Evolutionary conservation across 2,113 vertebrate species (phyloP).

Genomic region (Eleginops maclovinus): DNA sequence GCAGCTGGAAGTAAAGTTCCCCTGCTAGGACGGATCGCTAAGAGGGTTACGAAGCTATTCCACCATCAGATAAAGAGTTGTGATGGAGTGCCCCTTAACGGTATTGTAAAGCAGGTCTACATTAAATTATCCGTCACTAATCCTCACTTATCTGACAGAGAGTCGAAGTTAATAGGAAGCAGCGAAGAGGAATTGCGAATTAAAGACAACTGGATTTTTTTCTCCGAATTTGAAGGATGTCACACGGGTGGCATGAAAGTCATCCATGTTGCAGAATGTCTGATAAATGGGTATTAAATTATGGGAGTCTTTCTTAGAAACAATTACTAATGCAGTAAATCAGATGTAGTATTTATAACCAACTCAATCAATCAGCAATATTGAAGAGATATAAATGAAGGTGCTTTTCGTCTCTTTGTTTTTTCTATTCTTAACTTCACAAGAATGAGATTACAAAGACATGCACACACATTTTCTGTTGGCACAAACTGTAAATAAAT

Average conservation of each 20-base stretch:
- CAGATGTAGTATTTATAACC: not conserved
- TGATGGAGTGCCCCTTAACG: not conserved
- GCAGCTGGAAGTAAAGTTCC: too few relatives aligned
- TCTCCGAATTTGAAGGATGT: not conserved
- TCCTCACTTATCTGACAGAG: not conserved
- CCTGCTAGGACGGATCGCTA: too few relatives aligned
- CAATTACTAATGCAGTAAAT: not conserved
- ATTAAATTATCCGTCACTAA: not conserved
- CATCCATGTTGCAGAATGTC: not conserved
- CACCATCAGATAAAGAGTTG: not conserved
- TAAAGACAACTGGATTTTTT: not conserved
- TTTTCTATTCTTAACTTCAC: not conserved
- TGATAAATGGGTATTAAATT: not conserved
- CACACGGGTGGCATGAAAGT: not conserved
- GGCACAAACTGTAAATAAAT: not conserved
- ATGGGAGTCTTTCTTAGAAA: not conserved
- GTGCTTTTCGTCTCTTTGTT: too few relatives aligned
- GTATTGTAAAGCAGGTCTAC: not conserved
- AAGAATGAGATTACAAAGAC: not conserved
- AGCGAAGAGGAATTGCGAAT: too few relatives aligned
- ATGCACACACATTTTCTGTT: not conserved
- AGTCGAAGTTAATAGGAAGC: not conserved
- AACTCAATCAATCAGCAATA: too few relatives aligned
- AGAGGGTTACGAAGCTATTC: not conserved
- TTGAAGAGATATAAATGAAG: too few relatives aligned